Base-by-base conservation (phyloP, 2,113 vertebrate species). In the Psilopsiagon aymara region DNA sequence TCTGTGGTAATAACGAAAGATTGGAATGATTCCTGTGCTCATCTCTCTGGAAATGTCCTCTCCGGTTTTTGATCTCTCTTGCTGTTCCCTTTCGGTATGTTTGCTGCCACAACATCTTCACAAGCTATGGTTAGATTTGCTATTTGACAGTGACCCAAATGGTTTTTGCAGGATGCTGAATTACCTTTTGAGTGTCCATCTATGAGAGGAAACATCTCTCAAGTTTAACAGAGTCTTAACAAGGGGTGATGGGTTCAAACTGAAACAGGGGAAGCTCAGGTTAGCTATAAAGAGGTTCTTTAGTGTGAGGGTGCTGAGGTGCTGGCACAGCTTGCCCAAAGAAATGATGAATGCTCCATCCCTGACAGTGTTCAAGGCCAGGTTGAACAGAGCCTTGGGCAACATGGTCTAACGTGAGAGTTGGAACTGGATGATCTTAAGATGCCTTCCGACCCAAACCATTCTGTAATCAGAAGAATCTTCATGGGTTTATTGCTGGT, bases 81-180 rank as follows among this genome's bases (percentile, higher is more conserved):
- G 0, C 73, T 55, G 0, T n/a, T 91, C 2, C 0, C 29, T 66
- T 44, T 31, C 85, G 23, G 4, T 12, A 6, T 15, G 29, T 60
- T 83, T 82, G 39, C 43, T 75, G 85, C 35, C 44, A 17, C 35
- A 31, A 13, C 75, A 28, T n/a, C 82, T 44, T 53, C 29, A 33
- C 6, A 11, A 78, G 35, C 69, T 86, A 10, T 11, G 27, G 37
- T 43, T 62, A 68, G 43, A 28, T 33, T 77, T 88, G 55, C 71
- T 81, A 43, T 83, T 57, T 1, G 27, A 23, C 33, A 3, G 44
- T 43, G 67, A 24, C 63, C 76, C 62, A 33, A 27, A 0, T 47
- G 49, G 37, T 75, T 63, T 49, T 10, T 62, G 19, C 68, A 86
- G 51, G 2, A 1, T 10, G 53, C 64, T 31, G 35, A 14, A 39